A percentile compares a stretch with the other conserved stretches of the same genome.
phyloP scores from a whole-genome alignment of 2,797 vertebrate species.

The Enteromius anoplus region DNA sequence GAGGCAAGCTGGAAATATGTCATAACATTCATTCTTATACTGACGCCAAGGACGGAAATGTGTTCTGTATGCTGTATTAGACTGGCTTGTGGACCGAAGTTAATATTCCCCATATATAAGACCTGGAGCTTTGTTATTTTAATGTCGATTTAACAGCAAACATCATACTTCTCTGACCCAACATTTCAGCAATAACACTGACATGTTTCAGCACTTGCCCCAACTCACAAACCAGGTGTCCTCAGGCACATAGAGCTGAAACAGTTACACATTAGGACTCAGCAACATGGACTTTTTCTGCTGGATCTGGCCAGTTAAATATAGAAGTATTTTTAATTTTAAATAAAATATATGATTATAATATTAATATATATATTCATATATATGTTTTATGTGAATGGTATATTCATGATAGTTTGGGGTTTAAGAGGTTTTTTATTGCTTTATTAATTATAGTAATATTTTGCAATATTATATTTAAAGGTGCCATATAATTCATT shows the following conservation, averaged over 20 bases:
- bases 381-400: too few species aligned
- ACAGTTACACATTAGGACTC: background rate
- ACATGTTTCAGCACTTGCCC: constrained; percentile 34
- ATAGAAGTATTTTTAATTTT: too few species aligned
- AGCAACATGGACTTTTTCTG: background rate
- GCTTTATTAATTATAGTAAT: too few species aligned
- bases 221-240: constrained; percentile 5
- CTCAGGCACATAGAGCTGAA: background rate
- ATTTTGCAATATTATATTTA: too few species aligned
- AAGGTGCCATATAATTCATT: too few species aligned
- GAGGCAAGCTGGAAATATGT: constrained; percentile 51
- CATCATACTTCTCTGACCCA: constrained; percentile 34
- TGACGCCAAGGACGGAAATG: constrained; percentile 32
- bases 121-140: constrained; percentile 56
- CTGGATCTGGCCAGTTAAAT: too few species aligned
- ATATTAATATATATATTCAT: too few species aligned
- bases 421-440: too few species aligned
- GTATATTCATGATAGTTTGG: too few species aligned
- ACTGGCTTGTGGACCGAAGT: constrained; percentile 44
- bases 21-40: constrained; percentile 50
- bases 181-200: constrained; percentile 17
- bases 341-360: too few species aligned
- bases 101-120: constrained; percentile 55
- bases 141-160: constrained; percentile 51
- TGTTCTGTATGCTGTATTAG: constrained; percentile 51